Conservation (phyloP, 2,888 invertebrate genomes). For the Myopa testacea region DNA sequence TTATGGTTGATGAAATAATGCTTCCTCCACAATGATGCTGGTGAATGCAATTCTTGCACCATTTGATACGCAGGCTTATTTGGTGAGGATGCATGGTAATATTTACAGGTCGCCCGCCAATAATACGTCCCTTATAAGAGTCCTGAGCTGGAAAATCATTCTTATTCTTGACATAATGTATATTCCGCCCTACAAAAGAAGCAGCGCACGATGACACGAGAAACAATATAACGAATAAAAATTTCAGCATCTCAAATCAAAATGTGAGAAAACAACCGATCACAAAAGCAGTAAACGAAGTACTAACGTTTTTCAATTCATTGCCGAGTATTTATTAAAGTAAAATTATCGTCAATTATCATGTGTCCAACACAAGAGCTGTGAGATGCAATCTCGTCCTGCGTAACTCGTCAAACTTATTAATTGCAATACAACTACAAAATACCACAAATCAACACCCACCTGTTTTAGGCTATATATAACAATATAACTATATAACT, state of each 20-base stretch:
- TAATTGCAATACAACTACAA: too few species aligned
- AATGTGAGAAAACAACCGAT: too few species aligned
- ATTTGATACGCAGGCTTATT: constrained; percentile 54
- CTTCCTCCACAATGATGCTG: constrained; percentile 57
- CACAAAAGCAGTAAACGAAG: too few species aligned
- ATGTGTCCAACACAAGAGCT: too few species aligned
- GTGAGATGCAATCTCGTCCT: too few species aligned
- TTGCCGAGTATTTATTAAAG: too few species aligned
- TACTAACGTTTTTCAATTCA: too few species aligned
- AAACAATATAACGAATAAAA: background rate
- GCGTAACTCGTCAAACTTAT: too few species aligned
- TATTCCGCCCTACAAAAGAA: background rate
- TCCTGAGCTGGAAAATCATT: constrained; percentile 25
- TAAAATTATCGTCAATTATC: too few species aligned
- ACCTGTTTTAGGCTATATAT: too few species aligned
- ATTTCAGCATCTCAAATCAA: background rate
- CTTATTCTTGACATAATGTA: background rate
- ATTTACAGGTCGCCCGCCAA: constrained; percentile 55
- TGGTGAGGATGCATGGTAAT: constrained; percentile 53
- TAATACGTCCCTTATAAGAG: constrained; percentile 51
- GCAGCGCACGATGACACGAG: background rate
- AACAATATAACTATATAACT: too few species aligned
- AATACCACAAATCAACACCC: too few species aligned
- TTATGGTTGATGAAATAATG: constrained; percentile 43
- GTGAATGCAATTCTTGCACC: constrained; percentile 49